Evolutionary conservation across 64 coral and sea anemone species (phyloP).

Genomic region (Montipora efflorescens): DNA sequence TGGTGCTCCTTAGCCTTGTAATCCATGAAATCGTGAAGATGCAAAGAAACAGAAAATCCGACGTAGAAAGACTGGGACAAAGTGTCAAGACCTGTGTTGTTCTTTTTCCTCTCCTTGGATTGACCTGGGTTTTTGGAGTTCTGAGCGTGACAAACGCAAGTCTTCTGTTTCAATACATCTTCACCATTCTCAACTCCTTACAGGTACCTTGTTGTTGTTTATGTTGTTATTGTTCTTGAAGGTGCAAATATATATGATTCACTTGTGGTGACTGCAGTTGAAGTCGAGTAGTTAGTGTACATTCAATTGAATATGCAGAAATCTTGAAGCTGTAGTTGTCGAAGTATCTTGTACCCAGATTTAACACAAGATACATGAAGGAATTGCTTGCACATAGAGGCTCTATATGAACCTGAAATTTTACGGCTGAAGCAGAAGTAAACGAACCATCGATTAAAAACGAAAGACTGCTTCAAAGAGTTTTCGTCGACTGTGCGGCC

Average conservation of each 20-base stretch:
- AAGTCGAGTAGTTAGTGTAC: no score
- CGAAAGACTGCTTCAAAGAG: no score
- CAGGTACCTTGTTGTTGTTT: slow-evolving; percentile 19
- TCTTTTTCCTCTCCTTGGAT: slow-evolving; percentile 48
- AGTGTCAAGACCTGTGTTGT: slow-evolving; percentile 25
- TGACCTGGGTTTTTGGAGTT: slow-evolving; percentile 57
- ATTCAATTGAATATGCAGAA: not conserved
- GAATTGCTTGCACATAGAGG: no score
- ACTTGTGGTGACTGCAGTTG: no score
- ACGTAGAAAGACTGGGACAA: slow-evolving; percentile 5
- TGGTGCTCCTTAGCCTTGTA: slow-evolving; percentile 28
- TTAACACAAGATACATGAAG: not conserved
- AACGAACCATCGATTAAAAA: no score
- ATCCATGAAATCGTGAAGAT: slow-evolving; percentile 57
- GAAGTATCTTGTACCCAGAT: no score
- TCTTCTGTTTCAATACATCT: slow-evolving; percentile 71
- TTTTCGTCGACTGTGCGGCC: no score
- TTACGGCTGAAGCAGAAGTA: no score
- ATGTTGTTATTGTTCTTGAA: no score
- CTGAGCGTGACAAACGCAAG: slow-evolving; percentile 42
- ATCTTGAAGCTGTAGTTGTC: no score
- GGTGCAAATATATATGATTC: no score
- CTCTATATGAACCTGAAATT: no score
- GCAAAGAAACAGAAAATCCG: slow-evolving; percentile 37
- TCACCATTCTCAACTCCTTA: slow-evolving; percentile 69